phyloP scores from a whole-genome alignment of 2,113 vertebrate species.

The Sprattus sprattus region DNA sequence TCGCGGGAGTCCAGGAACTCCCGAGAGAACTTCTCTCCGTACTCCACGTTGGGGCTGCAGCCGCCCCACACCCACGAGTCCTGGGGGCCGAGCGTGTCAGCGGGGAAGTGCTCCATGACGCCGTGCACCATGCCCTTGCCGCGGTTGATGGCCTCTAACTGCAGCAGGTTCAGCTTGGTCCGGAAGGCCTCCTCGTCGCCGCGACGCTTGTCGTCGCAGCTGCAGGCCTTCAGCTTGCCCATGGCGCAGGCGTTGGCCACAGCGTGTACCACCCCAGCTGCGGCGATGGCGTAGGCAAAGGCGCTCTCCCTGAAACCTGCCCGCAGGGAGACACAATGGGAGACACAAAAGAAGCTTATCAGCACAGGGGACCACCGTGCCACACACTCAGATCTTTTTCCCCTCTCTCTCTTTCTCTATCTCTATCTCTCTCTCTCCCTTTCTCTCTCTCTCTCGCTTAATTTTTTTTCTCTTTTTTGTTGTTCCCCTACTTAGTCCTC shows the following conservation, averaged over 20 bases:
- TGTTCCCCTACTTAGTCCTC: background rate
- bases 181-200: constrained; percentile 95
- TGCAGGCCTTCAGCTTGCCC: constrained; percentile 90
- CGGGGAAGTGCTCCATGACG: constrained; percentile 87
- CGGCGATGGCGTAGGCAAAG: constrained; percentile 92
- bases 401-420: background rate
- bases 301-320: constrained; percentile 95
- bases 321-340: background rate
- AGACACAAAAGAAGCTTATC: background rate
- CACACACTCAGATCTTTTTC: constrained; percentile 18
- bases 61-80: constrained; percentile 99
- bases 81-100: constrained; percentile 82
- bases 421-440: background rate
- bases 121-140: constrained; percentile 96
- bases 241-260: constrained; percentile 96
- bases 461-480: background rate
- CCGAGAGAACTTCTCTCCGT: constrained; percentile 94
- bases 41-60: constrained; percentile 96
- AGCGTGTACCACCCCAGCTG: constrained; percentile 89
- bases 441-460: background rate
- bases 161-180: constrained; percentile 87
- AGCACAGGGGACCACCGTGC: constrained; percentile 29
- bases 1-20: constrained; percentile 97
- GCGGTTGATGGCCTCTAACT: constrained; percentile 92
- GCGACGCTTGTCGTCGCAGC: constrained; percentile 88